Evolutionary conservation across 1,140 invertebrate genomes (phyloP), one percentile per base, ranked within the genome.

Genomic region (Himalopsyche phryganea): DNA sequence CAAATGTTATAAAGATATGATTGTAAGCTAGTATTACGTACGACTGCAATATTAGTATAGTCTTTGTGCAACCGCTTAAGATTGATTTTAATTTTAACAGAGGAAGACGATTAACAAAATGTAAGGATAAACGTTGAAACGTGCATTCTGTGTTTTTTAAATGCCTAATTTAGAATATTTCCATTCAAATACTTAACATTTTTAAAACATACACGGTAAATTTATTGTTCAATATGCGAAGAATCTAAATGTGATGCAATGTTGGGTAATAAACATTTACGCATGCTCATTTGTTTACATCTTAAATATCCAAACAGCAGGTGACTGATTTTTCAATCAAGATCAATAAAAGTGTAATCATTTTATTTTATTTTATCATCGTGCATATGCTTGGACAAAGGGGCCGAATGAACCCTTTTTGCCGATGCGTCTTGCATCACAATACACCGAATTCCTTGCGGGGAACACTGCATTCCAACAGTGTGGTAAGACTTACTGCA

Each of bases 321-420:
- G 60, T 61, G 60, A 58, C 15, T 23, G 50, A 15, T 52, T 50
- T 52, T 42, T 32, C 44, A 53, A 58, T 50, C 55, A 47, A 58
- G 55, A 58, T 58, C 55, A 35, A 58, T 58, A 58, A 5, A 28
- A 9, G 23, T 28, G 9, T 28, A 5, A 28, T 48, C 45, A 36
- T 38, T 49, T 40, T 53, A 35, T 40, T 51, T 41, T 51, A 53
- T 53, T 53, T 45, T 5, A 28, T 28, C 3, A 35, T 13, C 23
- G 9, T 38, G 35, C 17, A 28, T 45, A 19, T 44, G 11, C 40
- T 17, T n/a, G 7, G 23, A 60, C 58, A 60, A 60, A 60, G 59
- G 52, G 20, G 33, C 52, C 59, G 52, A 56, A 56, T 54, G 53
- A 50, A 42, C 49, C 23, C 38, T 38, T 55, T 61, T 51, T 42